phyloP scores from a whole-genome alignment of 2,797 vertebrate species.

The Poecilia picta region DNA sequence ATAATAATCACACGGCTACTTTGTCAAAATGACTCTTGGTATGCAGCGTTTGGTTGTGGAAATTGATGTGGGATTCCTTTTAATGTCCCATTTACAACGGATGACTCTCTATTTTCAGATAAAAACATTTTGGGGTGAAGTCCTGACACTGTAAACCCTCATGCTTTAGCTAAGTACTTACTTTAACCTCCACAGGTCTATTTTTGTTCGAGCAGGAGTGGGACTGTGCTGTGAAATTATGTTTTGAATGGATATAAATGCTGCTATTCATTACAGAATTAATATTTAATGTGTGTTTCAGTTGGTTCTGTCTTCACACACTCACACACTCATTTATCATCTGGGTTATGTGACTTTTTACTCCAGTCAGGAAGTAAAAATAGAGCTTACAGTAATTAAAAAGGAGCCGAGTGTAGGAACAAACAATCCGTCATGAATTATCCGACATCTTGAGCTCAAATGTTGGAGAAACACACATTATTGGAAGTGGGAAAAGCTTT shows the following conservation, averaged over 20 bases:
- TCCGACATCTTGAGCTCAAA: constrained; percentile 19
- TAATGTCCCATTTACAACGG: constrained; percentile 71
- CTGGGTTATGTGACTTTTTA: constrained; percentile 18
- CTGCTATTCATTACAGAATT: constrained; percentile 27
- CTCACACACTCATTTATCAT: constrained; percentile 10
- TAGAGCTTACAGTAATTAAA: constrained; percentile 37
- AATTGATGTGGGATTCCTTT: constrained; percentile 72
- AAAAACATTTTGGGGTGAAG: constrained; percentile 52
- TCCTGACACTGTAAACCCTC: constrained; percentile 37
- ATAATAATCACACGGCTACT: constrained; percentile 75
- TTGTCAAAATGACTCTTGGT: constrained; percentile 73
- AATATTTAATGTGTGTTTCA: constrained; percentile 39
- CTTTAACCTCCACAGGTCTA: constrained; percentile 10
- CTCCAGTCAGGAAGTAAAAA: constrained; percentile 5
- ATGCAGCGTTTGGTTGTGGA: constrained; percentile 63
- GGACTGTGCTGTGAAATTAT: constrained; percentile 11
- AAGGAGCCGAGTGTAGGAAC: constrained; percentile 11
- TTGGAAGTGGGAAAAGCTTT: constrained; percentile 3
- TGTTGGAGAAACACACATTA: constrained; percentile 26
- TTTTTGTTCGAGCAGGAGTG: not conserved
- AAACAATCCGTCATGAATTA: constrained; percentile 15
- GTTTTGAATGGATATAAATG: constrained; percentile 16
- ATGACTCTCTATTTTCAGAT: constrained; percentile 61
- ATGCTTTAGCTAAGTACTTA: constrained; percentile 19
- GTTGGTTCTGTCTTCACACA: constrained; percentile 5